phyloP scores from a whole-genome alignment of 2,888 invertebrate species.

The Acronicta aceris region DNA sequence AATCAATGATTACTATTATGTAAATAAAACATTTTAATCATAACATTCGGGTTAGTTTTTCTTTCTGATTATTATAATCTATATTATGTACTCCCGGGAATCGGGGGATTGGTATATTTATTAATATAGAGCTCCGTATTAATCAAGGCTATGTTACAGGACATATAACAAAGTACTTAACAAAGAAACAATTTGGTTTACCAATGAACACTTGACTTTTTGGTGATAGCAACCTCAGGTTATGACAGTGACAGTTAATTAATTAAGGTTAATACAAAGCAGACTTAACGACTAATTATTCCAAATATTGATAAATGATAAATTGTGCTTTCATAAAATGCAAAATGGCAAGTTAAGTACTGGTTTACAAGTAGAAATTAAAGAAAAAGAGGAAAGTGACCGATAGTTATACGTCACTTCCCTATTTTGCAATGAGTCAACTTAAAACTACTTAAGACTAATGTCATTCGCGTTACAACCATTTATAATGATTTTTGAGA shows the following conservation, averaged over 20 bases:
- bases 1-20: background rate
- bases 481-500: constrained; percentile 74
- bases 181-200: constrained; percentile 58
- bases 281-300: constrained; percentile 31
- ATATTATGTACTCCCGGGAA: background rate
- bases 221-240: constrained; percentile 62
- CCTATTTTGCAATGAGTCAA: constrained; percentile 36
- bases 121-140: constrained; percentile 16
- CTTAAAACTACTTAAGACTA: constrained; percentile 62
- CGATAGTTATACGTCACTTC: constrained; percentile 6
- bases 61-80: background rate
- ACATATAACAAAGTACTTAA: constrained; percentile 52
- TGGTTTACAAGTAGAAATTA: constrained; percentile 33
- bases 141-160: constrained; percentile 38
- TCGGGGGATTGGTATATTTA: background rate
- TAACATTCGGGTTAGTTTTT: background rate
- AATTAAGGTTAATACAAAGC: constrained; percentile 36
- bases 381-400: constrained; percentile 17
- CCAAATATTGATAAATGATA: constrained; percentile 27
- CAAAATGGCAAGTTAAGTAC: constrained; percentile 62
- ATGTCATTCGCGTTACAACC: constrained; percentile 77
- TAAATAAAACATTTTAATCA: no score
- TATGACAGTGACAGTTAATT: constrained; percentile 37
- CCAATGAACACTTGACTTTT: constrained; percentile 73
- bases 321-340: constrained; percentile 54